Evolutionary conservation across 2,797 vertebrate species (phyloP).

Genomic region (Gastrophryne carolinensis): DNA sequence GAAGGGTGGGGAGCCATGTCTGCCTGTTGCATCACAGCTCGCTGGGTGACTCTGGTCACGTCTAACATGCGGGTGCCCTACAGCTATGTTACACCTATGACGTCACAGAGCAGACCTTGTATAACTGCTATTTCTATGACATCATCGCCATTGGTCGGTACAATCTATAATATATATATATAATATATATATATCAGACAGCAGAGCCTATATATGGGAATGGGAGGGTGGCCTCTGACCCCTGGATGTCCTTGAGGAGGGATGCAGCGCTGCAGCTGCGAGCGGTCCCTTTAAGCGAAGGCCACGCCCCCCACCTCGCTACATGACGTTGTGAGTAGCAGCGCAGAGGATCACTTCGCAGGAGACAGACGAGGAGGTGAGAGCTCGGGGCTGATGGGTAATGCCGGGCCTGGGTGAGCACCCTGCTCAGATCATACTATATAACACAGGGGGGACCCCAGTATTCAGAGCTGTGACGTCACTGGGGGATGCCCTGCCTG

Average conservation of each 20-base stretch:
- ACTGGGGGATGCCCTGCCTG: not conserved
- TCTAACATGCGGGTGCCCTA: not conserved
- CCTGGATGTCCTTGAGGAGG: not conserved
- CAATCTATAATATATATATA: not conserved
- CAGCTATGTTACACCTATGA: not conserved
- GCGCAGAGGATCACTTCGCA: not conserved
- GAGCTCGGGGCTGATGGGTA: not conserved
- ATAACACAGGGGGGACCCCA: not conserved
- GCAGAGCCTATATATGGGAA: too few species aligned
- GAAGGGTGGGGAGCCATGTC: not conserved
- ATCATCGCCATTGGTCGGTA: not conserved
- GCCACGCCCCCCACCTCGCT: not conserved
- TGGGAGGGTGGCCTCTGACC: not conserved
- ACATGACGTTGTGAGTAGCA: constrained; percentile 5
- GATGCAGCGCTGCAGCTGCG: not conserved
- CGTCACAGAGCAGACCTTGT: too few species aligned
- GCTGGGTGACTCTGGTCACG: constrained; percentile 19
- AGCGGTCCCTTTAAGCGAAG: constrained; percentile 18
- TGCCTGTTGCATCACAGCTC: not conserved
- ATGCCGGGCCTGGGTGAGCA: fast-evolving
- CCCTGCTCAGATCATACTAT: not conserved
- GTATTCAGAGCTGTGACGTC: not conserved
- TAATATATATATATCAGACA: not conserved
- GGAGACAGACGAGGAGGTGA: constrained; percentile 10
- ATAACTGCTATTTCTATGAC: too few species aligned